Evolutionary conservation across 2,797 vertebrate species (phyloP).

Genomic region (Falco naumanni): DNA sequence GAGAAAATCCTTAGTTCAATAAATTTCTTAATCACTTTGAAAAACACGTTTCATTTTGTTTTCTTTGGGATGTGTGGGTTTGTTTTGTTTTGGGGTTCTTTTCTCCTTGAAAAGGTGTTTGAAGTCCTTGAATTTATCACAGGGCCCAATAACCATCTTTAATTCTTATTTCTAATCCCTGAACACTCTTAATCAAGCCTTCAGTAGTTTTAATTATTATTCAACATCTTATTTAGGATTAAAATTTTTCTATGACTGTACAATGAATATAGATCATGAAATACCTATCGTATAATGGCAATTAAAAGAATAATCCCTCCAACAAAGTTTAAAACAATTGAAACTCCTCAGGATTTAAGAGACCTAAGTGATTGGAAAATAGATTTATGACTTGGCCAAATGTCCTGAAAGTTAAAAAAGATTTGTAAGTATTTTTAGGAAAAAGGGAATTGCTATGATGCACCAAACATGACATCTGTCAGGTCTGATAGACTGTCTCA

Average conservation of each 20-base stretch:
- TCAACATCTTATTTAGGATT: constrained; percentile 79
- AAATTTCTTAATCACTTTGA: constrained; percentile 58
- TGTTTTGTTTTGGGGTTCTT: background rate
- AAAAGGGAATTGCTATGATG: background rate
- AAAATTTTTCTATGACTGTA: constrained; percentile 69
- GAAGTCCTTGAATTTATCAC: constrained; percentile 63
- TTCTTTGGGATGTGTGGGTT: background rate
- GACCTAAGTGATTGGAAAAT: constrained; percentile 62
- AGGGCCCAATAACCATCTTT: constrained; percentile 50
- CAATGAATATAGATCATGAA: constrained; percentile 69
- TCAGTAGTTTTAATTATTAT: constrained; percentile 79
- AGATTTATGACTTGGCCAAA: constrained; percentile 56
- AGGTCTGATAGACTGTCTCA: background rate
- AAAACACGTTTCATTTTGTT: constrained; percentile 27
- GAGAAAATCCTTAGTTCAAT: constrained; percentile 13
- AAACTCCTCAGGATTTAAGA: constrained; percentile 62
- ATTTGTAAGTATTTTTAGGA: background rate
- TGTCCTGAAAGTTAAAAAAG: constrained; percentile 57
- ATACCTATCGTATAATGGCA: constrained; percentile 62
- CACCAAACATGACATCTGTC: background rate
- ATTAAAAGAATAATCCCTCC: constrained; percentile 75
- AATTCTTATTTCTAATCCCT: constrained; percentile 71
- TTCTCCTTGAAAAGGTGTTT: constrained; percentile 31
- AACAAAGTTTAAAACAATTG: constrained; percentile 70
- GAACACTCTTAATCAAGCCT: constrained; percentile 73